Percentiles rank a stretch among this genome's conserved stretches.
Evolutionary conservation across 2,888 invertebrate species (phyloP).

Genomic region (Yponomeuta cagnagella): DNA sequence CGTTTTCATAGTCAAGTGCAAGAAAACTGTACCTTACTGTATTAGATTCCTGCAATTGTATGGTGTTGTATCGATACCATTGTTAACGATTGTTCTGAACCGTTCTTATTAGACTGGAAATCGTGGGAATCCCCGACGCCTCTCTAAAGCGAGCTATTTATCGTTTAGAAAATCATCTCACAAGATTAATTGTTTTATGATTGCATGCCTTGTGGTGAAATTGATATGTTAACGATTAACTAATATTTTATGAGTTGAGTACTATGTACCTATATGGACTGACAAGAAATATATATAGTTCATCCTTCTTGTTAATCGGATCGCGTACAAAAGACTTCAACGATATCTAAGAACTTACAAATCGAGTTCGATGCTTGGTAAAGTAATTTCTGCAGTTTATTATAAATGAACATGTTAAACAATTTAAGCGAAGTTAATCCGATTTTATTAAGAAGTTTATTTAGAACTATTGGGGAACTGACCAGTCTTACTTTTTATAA

Average conservation of each 20-base stretch:
- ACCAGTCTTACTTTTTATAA: too few relatives aligned
- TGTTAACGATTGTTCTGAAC: background rate
- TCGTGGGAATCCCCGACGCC: constrained; percentile 44
- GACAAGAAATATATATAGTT: too few relatives aligned
- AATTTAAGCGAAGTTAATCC: too few relatives aligned
- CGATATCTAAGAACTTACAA: too few relatives aligned
- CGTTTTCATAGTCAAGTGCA: background rate
- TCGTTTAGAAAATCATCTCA: constrained; percentile 11
- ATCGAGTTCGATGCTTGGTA: too few relatives aligned
- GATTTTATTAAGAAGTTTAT: too few relatives aligned
- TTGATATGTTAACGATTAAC: background rate
- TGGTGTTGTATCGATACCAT: background rate
- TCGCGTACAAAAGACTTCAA: too few relatives aligned
- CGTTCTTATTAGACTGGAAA: constrained; percentile 34
- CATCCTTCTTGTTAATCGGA: too few relatives aligned
- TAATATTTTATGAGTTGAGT: background rate
- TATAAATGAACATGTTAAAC: too few relatives aligned
- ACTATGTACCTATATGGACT: background rate
- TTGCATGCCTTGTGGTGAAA: background rate
- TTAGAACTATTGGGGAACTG: too few relatives aligned
- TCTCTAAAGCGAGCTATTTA: constrained; percentile 14
- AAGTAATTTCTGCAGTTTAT: too few relatives aligned
- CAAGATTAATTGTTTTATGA: constrained; percentile 13
- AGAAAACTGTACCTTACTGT: background rate
- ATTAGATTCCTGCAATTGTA: background rate